Evolutionary conservation across 1,140 invertebrate genomes (phyloP).

Genomic region (Bombus terrestris): DNA sequence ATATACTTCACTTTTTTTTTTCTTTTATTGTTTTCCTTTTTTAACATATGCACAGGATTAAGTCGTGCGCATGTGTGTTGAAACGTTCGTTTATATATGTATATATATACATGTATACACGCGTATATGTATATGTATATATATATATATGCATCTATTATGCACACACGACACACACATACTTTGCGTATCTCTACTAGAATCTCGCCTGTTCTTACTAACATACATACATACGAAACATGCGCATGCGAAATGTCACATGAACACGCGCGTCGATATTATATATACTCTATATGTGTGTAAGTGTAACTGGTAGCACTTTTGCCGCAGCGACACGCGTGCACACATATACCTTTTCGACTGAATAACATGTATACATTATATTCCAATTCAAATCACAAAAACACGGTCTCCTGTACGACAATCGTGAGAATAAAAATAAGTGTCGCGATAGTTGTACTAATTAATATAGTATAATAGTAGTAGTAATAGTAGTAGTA

Average conservation of each 20-base stretch:
- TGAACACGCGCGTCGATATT: constrained; percentile 57
- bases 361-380: constrained; percentile 50
- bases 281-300: constrained; percentile 50
- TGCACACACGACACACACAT: constrained; percentile 35
- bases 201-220: constrained; percentile 24
- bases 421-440: constrained; percentile 61
- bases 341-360: constrained; percentile 49
- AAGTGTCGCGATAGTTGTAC: constrained; percentile 64
- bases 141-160: constrained; percentile 27
- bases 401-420: constrained; percentile 35
- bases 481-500: constrained; percentile 48
- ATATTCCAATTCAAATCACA: constrained; percentile 57
- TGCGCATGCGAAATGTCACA: constrained; percentile 57
- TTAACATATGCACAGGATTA: constrained; percentile 74
- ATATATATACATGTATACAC: not conserved
- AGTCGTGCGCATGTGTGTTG: constrained; percentile 23
- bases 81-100: not conserved
- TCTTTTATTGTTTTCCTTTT: constrained; percentile 24
- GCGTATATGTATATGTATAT: not conserved
- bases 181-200: constrained; percentile 13
- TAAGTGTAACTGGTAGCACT: constrained; percentile 14
- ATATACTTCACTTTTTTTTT: constrained; percentile 50
- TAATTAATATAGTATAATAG: constrained; percentile 58
- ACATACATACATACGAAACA: constrained; percentile 43
- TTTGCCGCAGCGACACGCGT: constrained; percentile 48